Conservation (phyloP, 1,140 invertebrate species). For the Drosophila nasuta region DNA sequence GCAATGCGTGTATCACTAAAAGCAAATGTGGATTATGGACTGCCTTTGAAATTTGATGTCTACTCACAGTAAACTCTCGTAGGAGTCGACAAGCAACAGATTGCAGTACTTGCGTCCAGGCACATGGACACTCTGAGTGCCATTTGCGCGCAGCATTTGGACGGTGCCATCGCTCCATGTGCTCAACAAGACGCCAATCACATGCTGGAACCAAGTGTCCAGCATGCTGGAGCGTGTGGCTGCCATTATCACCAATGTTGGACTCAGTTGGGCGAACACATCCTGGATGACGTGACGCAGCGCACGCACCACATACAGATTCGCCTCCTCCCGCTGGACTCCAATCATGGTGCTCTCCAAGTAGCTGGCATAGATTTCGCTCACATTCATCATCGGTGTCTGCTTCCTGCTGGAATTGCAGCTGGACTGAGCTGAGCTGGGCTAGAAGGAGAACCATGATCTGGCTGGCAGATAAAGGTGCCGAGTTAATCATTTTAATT, state of each 20-base stretch:
- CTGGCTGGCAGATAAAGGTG: not conserved
- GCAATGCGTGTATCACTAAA: conserved; percentile 55
- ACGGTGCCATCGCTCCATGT: conserved; percentile 53
- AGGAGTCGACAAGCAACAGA: conserved; percentile 70
- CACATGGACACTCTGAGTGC: conserved; percentile 39
- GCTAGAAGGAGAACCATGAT: no score
- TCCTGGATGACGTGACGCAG: conserved; percentile 56
- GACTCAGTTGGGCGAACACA: conserved; percentile 59
- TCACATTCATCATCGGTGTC: conserved; percentile 28
- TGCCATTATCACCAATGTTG: conserved; percentile 52
- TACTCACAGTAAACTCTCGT: conserved; percentile 51
- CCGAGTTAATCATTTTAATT: no score
- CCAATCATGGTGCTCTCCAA: conserved; percentile 52
- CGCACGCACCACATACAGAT: conserved; percentile 49
- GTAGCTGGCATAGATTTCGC: conserved; percentile 51
- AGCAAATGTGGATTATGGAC: not conserved
- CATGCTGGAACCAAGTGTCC: conserved; percentile 57
- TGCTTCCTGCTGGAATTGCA: no score
- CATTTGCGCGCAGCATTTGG: conserved; percentile 41
- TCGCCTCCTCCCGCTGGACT: conserved; percentile 59
- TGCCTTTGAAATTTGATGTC: not conserved
- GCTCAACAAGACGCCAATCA: conserved; percentile 45
- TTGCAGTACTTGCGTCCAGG: conserved; percentile 64
- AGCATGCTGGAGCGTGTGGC: conserved; percentile 16
- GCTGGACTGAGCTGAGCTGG: no score